Evolutionary conservation across 2,888 invertebrate species (phyloP), one percentile per base, ranked within the genome.

Genomic region (Macrophya annulata): DNA sequence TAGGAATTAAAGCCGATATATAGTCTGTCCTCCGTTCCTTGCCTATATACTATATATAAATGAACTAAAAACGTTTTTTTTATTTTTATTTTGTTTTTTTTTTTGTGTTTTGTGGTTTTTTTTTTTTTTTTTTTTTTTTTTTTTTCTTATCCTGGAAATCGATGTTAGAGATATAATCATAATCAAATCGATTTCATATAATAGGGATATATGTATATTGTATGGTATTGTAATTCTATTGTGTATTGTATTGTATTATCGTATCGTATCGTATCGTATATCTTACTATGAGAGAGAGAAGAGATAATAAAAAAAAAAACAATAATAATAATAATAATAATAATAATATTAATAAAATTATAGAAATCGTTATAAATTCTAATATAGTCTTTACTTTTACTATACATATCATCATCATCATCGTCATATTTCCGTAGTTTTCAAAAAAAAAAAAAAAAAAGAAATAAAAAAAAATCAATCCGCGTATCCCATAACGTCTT

Each of bases 321-420:
- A 87, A 90, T 71, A 31, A 71, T 71, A 71, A 86, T 84, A 88
- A 89, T 87, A 87, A 90, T 71, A 71, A 37, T 71, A 71, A 37
- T 71, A 31, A 71, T 71, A 40, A 17, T 71, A 71, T 37, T 71
- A 40, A 84, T 76, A 55, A 77, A 59, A 40, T 86, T 86, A 87
- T 86, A 85, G 83, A 88, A 88, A 81, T 81, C 62, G 25, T 81
- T 85, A 84, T 85, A 86, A 88, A 87, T 88, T 86, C 88, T 87
- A 90, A 89, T 90, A 90, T 89, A 89, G 90, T 90, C 90, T 91
- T 91, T 90, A 92, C 91, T 92, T 91, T 92, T 92, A 92, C 92
- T 81, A 81, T 59, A 40, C 40, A 62, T 81, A 62, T 55, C 55
- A n/a, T 55, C 5, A 21, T 12, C 10, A 45, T 74, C 74, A n/a